phyloP scores from a whole-genome alignment of 2,888 invertebrate genomes.

The Hyposoter dolosus region DNA sequence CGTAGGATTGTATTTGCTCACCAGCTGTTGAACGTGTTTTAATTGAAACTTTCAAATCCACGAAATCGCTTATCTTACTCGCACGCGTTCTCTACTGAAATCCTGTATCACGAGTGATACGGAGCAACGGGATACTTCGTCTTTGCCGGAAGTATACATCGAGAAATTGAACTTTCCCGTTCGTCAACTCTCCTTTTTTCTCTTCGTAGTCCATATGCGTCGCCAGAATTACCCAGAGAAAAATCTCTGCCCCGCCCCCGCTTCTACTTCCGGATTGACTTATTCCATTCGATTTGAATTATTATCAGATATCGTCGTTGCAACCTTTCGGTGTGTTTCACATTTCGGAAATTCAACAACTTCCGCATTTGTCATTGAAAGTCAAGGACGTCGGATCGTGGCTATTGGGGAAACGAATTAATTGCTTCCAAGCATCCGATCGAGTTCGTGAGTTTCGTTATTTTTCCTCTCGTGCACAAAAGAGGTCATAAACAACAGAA shows the following conservation, averaged over 20 bases:
- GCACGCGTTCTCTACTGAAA: constrained; percentile 44
- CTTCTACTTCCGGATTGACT: background rate
- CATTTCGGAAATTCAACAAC: background rate
- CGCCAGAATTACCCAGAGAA: background rate
- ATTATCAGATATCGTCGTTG: background rate
- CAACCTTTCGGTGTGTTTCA: background rate
- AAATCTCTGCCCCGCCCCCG: background rate
- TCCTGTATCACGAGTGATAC: constrained; percentile 35
- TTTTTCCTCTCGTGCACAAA: background rate
- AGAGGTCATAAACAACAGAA: background rate
- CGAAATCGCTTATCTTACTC: constrained; percentile 69
- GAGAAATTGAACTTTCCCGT: constrained; percentile 59
- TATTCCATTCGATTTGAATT: background rate
- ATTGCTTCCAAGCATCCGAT: background rate
- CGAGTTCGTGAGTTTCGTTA: background rate
- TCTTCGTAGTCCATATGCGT: constrained; percentile 3
- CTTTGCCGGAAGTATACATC: constrained; percentile 51
- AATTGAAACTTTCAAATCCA: constrained; percentile 79
- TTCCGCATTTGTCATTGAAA: background rate
- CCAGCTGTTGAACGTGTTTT: constrained; percentile 48
- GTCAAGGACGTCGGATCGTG: background rate
- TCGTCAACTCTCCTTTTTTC: constrained; percentile 26
- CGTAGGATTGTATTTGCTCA: constrained; percentile 26
- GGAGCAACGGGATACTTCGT: constrained; percentile 24
- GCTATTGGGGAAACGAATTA: background rate